A percentile compares a stretch with the other conserved stretches of the same genome.
Conservation (phyloP, 2,113 vertebrate genomes). For the Xiphophorus hellerii region DNA sequence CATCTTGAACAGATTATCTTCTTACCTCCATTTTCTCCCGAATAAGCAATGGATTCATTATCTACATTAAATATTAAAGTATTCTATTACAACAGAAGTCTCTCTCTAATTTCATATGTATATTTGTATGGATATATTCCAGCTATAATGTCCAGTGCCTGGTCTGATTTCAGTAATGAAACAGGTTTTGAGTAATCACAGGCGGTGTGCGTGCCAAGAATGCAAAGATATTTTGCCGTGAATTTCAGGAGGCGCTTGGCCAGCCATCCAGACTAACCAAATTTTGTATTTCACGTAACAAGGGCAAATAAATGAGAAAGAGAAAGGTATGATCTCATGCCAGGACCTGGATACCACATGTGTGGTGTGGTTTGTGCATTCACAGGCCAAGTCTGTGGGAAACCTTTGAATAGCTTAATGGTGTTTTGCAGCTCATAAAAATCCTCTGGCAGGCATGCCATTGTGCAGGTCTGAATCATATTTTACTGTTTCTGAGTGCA, state of each 20-base stretch:
- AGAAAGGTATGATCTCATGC: conserved; percentile 32
- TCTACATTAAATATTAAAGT: conserved; percentile 47
- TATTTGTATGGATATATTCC: conserved; percentile 30
- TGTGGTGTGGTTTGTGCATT: conserved; percentile 33
- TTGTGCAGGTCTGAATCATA: conserved; percentile 6
- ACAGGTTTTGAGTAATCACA: conserved; percentile 43
- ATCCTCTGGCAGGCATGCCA: neutral
- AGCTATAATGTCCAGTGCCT: conserved; percentile 52
- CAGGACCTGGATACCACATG: conserved; percentile 46
- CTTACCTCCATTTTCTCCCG: conserved; percentile 37
- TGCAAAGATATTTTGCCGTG: conserved; percentile 29
- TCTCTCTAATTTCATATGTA: conserved; percentile 47
- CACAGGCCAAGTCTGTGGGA: conserved; percentile 27
- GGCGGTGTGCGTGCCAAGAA: conserved; percentile 24
- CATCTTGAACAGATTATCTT: conserved; percentile 27
- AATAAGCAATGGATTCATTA: conserved; percentile 43
- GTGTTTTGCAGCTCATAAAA: conserved; percentile 44
- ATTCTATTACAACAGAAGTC: conserved; percentile 53
- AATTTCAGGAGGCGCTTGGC: conserved; percentile 12
- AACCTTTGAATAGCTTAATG: conserved; percentile 52
- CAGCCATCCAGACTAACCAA: conserved; percentile 15
- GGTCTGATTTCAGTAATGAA: conserved; percentile 38
- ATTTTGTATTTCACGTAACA: conserved; percentile 34
- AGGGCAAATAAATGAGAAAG: conserved; percentile 23
- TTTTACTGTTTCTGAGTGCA: conserved; percentile 23